Evolutionary conservation across 2,888 invertebrate genomes (phyloP), one percentile per base, ranked within the genome.

Genomic region (Pyrgus malvae): DNA sequence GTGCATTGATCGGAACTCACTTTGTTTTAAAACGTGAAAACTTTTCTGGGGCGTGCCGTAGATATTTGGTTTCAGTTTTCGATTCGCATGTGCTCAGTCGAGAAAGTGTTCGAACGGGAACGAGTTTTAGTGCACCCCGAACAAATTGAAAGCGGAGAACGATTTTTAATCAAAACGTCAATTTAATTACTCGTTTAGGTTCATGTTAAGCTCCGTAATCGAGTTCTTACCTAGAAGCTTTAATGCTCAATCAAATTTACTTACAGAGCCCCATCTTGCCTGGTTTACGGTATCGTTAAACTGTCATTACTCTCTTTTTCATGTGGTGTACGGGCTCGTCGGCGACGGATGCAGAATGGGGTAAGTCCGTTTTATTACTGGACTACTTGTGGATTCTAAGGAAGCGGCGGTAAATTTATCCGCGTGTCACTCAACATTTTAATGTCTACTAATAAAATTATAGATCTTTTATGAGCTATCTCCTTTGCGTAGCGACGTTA

Each of bases 341-440:
- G 67, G 67, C 70, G 69, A 67, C 70, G 75, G 72, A 71, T 76
- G 73, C 83, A 92, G 92, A 92, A 92, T 83, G 92, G 92, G 91
- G 92, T 92, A 86, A 92, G 92, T 82, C 63, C 57, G 63, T 60
- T 75, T 84, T 83, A 83, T 80, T 76, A 66, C 70, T 64, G 59
- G 63, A 69, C 69, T 64, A 80, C 82, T 84, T 84, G 83, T 84
- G 70, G 80, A 80, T 81, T 81, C 76, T 68, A 71, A 67, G 66
- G 70, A 75, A 72, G 56, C 45, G 57, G 25, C 53, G 55, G 56
- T 65, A 66, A 68, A 64, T 61, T 63, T 63, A 64, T 61, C 63
- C 57, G 56, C 53, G 41, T 56, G 57, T 56, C 61, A 61, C 65
- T 62, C 54, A 58, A 57, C 58, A 41, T 56, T 61, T 66, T 66